Evolutionary conservation across 2,797 vertebrate genomes (phyloP).

Genomic region (Lepidocolaptes lacrymiger): DNA sequence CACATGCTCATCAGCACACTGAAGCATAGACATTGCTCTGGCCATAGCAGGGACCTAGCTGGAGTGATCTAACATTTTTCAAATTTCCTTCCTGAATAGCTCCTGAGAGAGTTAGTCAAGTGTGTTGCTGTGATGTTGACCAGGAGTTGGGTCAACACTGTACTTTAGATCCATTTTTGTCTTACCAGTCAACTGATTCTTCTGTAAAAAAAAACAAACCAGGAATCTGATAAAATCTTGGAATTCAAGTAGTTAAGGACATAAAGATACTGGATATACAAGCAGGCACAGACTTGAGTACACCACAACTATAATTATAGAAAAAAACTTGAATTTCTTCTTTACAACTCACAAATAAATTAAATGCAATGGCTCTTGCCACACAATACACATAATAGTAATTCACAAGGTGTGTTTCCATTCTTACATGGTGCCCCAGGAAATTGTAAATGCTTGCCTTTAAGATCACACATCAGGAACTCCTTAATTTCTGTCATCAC

Average conservation of each 20-base stretch:
- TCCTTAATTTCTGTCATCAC: neutral
- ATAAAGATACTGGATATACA: neutral
- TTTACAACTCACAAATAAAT: neutral
- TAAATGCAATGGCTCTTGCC: neutral
- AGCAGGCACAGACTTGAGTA: neutral
- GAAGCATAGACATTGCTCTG: neutral
- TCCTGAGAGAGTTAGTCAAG: neutral
- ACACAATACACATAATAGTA: neutral
- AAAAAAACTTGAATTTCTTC: neutral
- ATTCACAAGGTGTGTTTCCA: neutral
- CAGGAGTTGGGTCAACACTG: neutral
- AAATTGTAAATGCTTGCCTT: neutral
- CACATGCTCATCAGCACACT: neutral
- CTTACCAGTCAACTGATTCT: neutral
- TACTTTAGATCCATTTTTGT: neutral
- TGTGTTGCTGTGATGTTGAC: neutral
- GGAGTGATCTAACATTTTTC: neutral
- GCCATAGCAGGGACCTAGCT: neutral
- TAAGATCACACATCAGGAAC: neutral
- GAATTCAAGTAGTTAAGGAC: neutral
- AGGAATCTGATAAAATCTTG: neutral
- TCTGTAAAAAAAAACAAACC: neutral
- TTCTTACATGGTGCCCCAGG: neutral
- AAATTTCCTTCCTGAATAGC: neutral
- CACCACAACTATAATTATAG: neutral